Evolutionary conservation across 2,797 vertebrate genomes (phyloP).

Genomic region (Sorex maritimensis): DNA sequence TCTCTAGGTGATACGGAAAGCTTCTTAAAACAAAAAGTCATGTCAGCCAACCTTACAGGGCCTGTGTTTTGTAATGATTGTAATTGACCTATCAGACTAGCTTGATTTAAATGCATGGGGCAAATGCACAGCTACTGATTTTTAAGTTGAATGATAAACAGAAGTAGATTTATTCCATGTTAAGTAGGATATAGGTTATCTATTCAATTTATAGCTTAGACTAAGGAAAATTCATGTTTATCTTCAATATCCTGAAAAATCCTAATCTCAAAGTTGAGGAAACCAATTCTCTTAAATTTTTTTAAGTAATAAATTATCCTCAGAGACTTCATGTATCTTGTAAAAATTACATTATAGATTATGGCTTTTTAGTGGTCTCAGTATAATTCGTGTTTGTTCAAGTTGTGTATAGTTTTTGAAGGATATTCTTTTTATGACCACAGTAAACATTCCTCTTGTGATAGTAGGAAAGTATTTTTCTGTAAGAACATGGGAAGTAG

Average conservation of each 20-base stretch:
- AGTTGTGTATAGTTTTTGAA: conserved; percentile 10
- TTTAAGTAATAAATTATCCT: background rate
- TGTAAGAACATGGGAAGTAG: background rate
- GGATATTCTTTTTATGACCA: background rate
- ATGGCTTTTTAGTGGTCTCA: background rate
- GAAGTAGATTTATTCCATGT: background rate
- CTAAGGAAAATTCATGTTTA: conserved; percentile 46
- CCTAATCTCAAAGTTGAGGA: conserved; percentile 10
- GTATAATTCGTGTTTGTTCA: background rate
- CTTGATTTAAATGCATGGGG: background rate
- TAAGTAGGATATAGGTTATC: background rate
- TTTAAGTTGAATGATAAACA: conserved; percentile 43
- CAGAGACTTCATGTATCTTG: background rate
- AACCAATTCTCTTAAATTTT: background rate
- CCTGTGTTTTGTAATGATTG: background rate
- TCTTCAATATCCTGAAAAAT: background rate
- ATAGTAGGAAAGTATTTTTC: background rate
- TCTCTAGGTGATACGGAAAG: background rate
- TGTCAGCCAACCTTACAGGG: background rate
- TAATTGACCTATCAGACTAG: background rate
- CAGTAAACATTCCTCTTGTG: background rate
- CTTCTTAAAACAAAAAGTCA: background rate
- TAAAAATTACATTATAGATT: conserved; percentile 1
- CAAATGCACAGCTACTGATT: background rate
- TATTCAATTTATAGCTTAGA: background rate